Base-by-base conservation (phyloP, 1,140 invertebrate genomes). In the Ganaspis sp. region DNA sequence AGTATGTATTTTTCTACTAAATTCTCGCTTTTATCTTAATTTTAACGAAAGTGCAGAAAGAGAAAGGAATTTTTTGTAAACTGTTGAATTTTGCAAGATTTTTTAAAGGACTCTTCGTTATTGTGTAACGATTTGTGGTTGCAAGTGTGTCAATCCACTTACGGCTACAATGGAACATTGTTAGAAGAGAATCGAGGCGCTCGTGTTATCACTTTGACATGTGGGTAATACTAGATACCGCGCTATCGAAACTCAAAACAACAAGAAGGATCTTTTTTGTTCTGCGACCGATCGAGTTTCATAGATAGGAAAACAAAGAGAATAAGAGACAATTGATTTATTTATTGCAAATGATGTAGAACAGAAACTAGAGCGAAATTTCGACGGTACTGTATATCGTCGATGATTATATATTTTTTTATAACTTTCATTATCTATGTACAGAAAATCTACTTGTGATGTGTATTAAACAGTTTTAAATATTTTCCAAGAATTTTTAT, bases 171-270 rank as follows among this genome's bases (percentile, higher is more conserved):
- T 64, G 23, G 58, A 15, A 29, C 58, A 64, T 64, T 64, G 58
- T 64, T 64, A 29, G 23, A 64, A 64, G 58, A 64, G 58, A 64
- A 64, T 64, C 23, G 58, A 64, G 58, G 26, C 58, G 58, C 21
- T 64, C 23, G 21, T 34, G 26, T 69, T 75, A 75, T 75, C 34
- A 53, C 29, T 70, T 45, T 70, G 69, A 45, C 42, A 70, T 64
- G 58, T 29, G 23, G 58, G 23, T 64, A 64, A 64, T 64, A 29
- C 26, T 64, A 64, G 58, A 64, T 64, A 64, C 26, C 58, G 58
- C 58, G 58, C 58, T 64, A 64, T 64, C 58, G 58, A 64, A 15
- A n/a, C 58, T 64, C 58, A 64, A 64, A 64, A 64, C 23, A 64
- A 64, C 58, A 64, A 64, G 58, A 49, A 49, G 45, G 45, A 49